A percentile compares a stretch with the other conserved stretches of the same genome.
Evolutionary conservation across 2,113 vertebrate genomes (phyloP).

Genomic region (Scortum barcoo): DNA sequence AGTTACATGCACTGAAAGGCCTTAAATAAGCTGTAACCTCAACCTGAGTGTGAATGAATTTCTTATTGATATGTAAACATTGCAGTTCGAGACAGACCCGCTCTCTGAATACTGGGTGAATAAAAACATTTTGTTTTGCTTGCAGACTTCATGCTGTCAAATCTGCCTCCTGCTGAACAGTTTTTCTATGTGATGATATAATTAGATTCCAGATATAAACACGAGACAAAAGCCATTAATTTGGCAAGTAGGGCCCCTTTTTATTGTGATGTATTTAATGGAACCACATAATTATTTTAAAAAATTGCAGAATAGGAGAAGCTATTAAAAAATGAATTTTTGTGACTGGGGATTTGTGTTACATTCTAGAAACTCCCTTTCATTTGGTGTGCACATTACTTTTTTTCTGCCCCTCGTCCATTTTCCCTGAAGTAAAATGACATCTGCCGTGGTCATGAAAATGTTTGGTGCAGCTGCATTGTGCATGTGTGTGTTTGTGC

Average conservation of each 20-base stretch:
- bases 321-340: background rate
- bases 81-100: slow-evolving; percentile 2
- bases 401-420: background rate
- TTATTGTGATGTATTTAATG: slow-evolving; percentile 22
- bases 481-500: background rate
- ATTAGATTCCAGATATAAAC: slow-evolving; percentile 35
- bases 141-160: slow-evolving; percentile 27
- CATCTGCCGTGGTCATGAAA: slow-evolving; percentile 11
- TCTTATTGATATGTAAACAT: slow-evolving; percentile 16
- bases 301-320: slow-evolving; percentile 12
- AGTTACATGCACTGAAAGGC: background rate
- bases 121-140: slow-evolving; percentile 17
- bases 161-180: slow-evolving; percentile 14
- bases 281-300: slow-evolving; percentile 25
- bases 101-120: background rate
- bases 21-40: background rate
- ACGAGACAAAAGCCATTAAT: slow-evolving; percentile 3
- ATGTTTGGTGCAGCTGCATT: slow-evolving; percentile 24
- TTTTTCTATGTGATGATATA: slow-evolving; percentile 7
- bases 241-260: background rate
- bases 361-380: slow-evolving; percentile 4
- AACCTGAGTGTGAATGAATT: background rate
- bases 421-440: slow-evolving; percentile 13
- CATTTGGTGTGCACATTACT: background rate
- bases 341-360: slow-evolving; percentile 7